Conservation (phyloP, 2,888 invertebrate genomes). For the Eupithecia vulgata region DNA sequence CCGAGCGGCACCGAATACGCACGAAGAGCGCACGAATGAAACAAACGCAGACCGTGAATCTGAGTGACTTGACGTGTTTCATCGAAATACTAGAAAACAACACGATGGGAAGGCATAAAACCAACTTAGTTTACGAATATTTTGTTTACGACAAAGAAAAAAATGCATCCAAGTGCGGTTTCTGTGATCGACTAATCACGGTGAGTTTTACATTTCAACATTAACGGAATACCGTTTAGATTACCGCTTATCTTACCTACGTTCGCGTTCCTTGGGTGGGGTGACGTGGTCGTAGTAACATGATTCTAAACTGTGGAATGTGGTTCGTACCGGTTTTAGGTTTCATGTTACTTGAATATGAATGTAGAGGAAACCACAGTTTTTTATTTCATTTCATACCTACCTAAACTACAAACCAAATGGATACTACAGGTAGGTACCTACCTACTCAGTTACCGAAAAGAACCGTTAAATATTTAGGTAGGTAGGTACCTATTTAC, state of each 20-base stretch:
- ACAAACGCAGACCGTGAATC: background rate
- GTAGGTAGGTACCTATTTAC: background rate
- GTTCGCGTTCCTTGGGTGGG: background rate
- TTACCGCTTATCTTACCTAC: background rate
- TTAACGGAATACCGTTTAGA: background rate
- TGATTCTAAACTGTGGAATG: background rate
- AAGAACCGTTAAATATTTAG: too few relatives aligned
- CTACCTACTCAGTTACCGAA: too few relatives aligned
- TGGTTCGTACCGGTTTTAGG: background rate
- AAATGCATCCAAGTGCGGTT: background rate
- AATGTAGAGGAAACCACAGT: too few relatives aligned
- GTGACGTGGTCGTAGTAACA: background rate
- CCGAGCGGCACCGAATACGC: background rate
- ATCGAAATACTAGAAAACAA: background rate
- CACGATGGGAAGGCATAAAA: background rate
- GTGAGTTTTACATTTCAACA: slow-evolving; percentile 5
- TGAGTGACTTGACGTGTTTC: background rate
- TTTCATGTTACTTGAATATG: background rate
- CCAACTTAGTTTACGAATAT: background rate
- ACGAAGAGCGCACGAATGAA: background rate
- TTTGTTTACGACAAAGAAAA: background rate
- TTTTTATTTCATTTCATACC: too few relatives aligned
- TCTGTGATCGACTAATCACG: background rate
- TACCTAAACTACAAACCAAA: too few relatives aligned
- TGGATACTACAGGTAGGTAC: too few relatives aligned